phyloP scores from a whole-genome alignment of 2,888 invertebrate species.

The Xestia xanthographa region DNA sequence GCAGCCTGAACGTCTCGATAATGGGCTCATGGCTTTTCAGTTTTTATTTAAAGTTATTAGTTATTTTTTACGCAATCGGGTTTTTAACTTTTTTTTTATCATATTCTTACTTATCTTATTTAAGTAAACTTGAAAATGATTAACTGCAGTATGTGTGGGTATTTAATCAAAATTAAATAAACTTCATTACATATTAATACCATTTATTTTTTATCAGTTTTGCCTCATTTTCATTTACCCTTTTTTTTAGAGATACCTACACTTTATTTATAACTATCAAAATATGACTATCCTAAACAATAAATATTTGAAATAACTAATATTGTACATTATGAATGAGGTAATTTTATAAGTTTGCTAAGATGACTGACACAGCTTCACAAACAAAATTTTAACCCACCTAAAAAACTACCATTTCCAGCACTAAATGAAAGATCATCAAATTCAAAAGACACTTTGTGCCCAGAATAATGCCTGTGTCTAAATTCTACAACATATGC shows the following conservation, averaged over 20 bases:
- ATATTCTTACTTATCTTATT: too few relatives aligned
- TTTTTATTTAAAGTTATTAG: too few relatives aligned
- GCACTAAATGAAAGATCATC: conserved; percentile 80
- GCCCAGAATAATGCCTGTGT: conserved; percentile 78
- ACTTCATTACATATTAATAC: conserved; percentile 7
- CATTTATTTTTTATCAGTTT: conserved; percentile 30
- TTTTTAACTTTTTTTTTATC: too few relatives aligned
- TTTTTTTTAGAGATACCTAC: conserved; percentile 16
- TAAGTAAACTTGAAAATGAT: too few relatives aligned
- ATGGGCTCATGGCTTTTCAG: too few relatives aligned
- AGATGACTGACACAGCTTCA: conserved; percentile 65
- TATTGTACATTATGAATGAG: conserved; percentile 24
- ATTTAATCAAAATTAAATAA: conserved; percentile 14
- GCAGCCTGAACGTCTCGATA: too few relatives aligned
- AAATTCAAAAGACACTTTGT: conserved; percentile 84
- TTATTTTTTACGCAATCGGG: too few relatives aligned
- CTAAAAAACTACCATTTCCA: conserved; percentile 83
- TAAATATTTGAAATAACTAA: conserved; percentile 30
- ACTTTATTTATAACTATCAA: background rate
- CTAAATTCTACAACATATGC: conserved; percentile 85
- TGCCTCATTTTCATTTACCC: conserved; percentile 35
- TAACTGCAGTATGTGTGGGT: too few relatives aligned
- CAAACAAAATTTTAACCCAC: conserved; percentile 86
- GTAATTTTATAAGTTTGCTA: conserved; percentile 23
- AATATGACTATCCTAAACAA: conserved; percentile 26